A percentile compares a stretch with the other conserved stretches of the same genome.
phyloP scores from a whole-genome alignment of 1,140 invertebrate genomes.

The Euura saliciscinereae region DNA sequence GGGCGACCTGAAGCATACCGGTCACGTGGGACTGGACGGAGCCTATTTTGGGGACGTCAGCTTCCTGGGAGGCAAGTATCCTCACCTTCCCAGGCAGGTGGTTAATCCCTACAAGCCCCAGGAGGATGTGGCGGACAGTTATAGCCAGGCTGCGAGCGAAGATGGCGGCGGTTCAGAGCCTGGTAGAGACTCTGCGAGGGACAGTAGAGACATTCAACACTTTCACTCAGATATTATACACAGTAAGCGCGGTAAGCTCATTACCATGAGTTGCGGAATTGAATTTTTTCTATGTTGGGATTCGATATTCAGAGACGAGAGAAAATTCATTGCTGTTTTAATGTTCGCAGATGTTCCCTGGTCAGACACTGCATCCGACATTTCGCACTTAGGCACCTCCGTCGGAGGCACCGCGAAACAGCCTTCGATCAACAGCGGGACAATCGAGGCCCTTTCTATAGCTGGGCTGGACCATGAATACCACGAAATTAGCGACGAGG shows the following conservation, averaged over 20 bases:
- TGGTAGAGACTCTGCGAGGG: slow-evolving; percentile 47
- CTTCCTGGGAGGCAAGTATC: slow-evolving; percentile 80
- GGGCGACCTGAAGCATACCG: slow-evolving; percentile 96
- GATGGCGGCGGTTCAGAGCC: slow-evolving; percentile 58
- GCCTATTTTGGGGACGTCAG: slow-evolving; percentile 95
- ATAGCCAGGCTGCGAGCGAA: slow-evolving; percentile 51
- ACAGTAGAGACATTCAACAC: slow-evolving; percentile 37
- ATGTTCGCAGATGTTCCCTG: slow-evolving; percentile 47
- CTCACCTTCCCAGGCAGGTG: slow-evolving; percentile 81
- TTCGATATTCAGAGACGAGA: no score
- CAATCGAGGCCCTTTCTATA: slow-evolving; percentile 30
- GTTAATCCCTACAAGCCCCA: slow-evolving; percentile 88
- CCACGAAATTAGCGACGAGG: slow-evolving; percentile 91
- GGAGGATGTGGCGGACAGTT: slow-evolving; percentile 67
- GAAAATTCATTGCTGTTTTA: not conserved
- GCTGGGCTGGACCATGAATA: slow-evolving; percentile 77
- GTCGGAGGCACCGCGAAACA: slow-evolving; percentile 39
- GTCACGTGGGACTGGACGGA: slow-evolving; percentile 94
- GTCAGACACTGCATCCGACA: slow-evolving; percentile 51
- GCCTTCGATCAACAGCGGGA: slow-evolving; percentile 38
- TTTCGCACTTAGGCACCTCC: slow-evolving; percentile 40
- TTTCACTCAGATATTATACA: slow-evolving; percentile 39
- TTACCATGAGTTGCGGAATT: not conserved
- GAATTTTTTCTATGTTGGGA: not conserved
- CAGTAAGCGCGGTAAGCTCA: slow-evolving; percentile 47